A percentile compares a stretch with the other conserved stretches of the same genome.
Conservation (phyloP, 1,140 invertebrate genomes). For the Phenacoccus solenopsis region DNA sequence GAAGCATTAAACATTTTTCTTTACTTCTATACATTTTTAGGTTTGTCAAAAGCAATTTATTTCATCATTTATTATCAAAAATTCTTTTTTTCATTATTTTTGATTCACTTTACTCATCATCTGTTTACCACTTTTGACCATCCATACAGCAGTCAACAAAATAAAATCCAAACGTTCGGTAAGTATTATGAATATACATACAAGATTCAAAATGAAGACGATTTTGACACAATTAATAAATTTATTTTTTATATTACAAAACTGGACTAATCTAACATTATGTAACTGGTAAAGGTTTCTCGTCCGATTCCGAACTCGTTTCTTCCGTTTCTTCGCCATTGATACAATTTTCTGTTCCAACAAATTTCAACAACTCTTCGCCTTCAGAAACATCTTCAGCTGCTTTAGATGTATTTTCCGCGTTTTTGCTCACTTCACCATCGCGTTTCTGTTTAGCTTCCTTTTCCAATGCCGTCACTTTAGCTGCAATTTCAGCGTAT, state of each 20-base stretch:
- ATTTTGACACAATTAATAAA: neutral
- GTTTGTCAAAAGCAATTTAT: too few species aligned
- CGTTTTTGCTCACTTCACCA: neutral
- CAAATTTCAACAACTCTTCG: constrained; percentile 4
- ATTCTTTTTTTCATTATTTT: too few species aligned
- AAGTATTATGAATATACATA: too few species aligned
- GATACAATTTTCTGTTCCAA: neutral
- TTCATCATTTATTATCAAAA: too few species aligned
- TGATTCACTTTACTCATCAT: too few species aligned
- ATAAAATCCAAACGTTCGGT: too few species aligned
- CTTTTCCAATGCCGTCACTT: neutral
- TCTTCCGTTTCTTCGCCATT: neutral
- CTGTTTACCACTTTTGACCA: too few species aligned
- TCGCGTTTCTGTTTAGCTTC: neutral
- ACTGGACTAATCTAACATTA: neutral
- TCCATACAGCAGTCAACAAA: too few species aligned
- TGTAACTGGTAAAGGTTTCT: neutral
- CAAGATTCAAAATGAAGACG: neutral
- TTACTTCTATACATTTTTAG: too few species aligned
- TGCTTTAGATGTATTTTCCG: neutral
- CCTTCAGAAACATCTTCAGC: neutral
- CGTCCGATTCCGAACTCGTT: neutral
- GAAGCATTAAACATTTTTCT: too few species aligned
- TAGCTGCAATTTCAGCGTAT: constrained; percentile 33
- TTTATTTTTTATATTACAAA: neutral